phyloP scores from a whole-genome alignment of 64 coral and sea anemone genomes.

The Stichodactyla mertensii region DNA sequence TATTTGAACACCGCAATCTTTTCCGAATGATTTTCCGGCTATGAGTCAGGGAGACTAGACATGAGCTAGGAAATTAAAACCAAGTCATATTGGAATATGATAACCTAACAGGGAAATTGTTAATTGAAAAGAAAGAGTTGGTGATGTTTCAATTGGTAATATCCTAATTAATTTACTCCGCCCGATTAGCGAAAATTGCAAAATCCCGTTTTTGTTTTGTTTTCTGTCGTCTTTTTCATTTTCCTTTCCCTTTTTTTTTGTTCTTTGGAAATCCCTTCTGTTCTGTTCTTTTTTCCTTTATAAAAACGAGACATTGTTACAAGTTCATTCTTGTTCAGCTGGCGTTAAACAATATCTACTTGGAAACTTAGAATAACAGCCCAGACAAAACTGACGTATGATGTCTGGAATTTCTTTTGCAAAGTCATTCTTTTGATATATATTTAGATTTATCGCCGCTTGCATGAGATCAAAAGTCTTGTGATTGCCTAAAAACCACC shows the following conservation, averaged over 20 bases:
- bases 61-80: no score
- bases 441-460: constrained; percentile 3
- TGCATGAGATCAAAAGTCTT: constrained; percentile 19
- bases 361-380: neutral
- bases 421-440: constrained; percentile 11
- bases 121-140: no score
- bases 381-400: constrained; percentile 1
- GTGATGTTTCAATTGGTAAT: no score
- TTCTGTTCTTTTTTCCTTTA: neutral
- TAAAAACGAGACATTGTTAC: neutral
- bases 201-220: neutral
- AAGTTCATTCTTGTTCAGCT: constrained; percentile 6
- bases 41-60: no score
- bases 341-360: neutral
- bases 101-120: no score
- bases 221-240: neutral
- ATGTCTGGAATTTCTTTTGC: constrained; percentile 7
- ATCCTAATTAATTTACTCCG: no score
- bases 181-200: no score
- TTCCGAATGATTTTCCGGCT: no score
- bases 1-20: neutral
- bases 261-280: neutral
- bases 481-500: constrained; percentile 2
- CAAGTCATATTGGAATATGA: no score
- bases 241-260: neutral